Evolutionary conservation across 1,140 invertebrate species (phyloP), one percentile per base, ranked within the genome.

Genomic region (Diorhabda elongata): DNA sequence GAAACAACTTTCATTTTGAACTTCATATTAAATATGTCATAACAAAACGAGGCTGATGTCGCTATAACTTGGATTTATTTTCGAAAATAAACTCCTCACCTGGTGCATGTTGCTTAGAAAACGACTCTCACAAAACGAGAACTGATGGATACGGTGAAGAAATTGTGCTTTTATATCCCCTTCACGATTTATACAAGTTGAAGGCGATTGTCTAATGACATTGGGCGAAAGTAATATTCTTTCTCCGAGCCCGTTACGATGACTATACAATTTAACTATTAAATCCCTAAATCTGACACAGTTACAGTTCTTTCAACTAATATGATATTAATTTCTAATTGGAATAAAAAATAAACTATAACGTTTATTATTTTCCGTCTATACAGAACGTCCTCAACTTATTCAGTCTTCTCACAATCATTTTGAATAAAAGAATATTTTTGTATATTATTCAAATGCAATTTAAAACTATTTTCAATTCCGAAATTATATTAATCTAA

Each of bases 211-310:
- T 62, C 44, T 62, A 52, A 52, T 52, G 61, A 62, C 61, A 62
- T 44, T 62, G 44, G 44, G 61, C 61, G 61, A 62, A 62, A 62
- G 61, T 62, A 62, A 42, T 62, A 44, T 62, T 62, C 61, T 62
- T 44, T 61, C 59, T 62, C 61, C 26, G 61, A 42, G 42, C 11
- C 61, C 5, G 43, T 43, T 4, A 11, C n/a, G 43, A 44, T 8
- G 43, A 62, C 61, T 8, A 62, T n/a, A 52, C n/a, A 52, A 52
- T 52, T 52, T 52, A 52, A n/a, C 47, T 52, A 52, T 52, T n/a
- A 52, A n/a, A 52, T 52, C 6, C 47, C 47, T 52, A 52, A 52
- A 52, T 52, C 6, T 52, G 47, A 52, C 47, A 52, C n/a, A 52
- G 47, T 52, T 52, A 52, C 6, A n/a, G 47, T 52, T 52, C 47